These are phyloP conservation scores for Gisinianus flammeolus DNA, from an alignment of 2,888 invertebrate species.

Conservation along the genomic window DNA sequence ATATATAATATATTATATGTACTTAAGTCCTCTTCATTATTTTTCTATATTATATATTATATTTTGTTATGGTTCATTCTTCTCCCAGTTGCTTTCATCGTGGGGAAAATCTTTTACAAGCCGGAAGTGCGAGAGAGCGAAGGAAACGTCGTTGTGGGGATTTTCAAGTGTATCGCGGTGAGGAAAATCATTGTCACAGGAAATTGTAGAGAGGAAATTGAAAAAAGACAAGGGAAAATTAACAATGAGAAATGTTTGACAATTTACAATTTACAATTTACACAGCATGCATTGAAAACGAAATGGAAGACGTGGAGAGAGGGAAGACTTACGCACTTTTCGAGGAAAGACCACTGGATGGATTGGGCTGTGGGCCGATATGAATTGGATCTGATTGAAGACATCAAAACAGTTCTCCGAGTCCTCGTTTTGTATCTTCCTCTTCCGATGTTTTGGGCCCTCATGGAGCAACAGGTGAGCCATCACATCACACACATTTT, in stretches of 20 bases:
- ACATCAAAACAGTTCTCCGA: slow-evolving; percentile 73
- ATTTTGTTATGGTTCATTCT: slow-evolving; percentile 73
- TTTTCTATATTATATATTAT: slow-evolving; percentile 72
- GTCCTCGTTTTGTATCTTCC: slow-evolving; percentile 75
- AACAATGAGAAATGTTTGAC: slow-evolving; percentile 67
- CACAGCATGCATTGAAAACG: slow-evolving; percentile 63
- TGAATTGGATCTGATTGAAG: slow-evolving; percentile 69
- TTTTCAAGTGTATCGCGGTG: slow-evolving; percentile 73
- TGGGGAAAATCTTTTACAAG: slow-evolving; percentile 74
- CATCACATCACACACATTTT: slow-evolving; percentile 17
- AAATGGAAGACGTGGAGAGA: slow-evolving; percentile 61
- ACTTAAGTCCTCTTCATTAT: slow-evolving; percentile 71
- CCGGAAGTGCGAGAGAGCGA: slow-evolving; percentile 71
- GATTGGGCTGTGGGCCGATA: slow-evolving; percentile 73
- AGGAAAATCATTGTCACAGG: slow-evolving; percentile 60
- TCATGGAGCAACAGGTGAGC: slow-evolving; percentile 67
- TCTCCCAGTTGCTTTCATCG: slow-evolving; percentile 71
- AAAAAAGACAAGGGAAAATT: slow-evolving; percentile 70
- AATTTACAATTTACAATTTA: background rate
- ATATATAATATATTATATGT: background rate
- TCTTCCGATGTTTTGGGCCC: slow-evolving; percentile 80
- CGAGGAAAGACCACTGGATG: slow-evolving; percentile 70
- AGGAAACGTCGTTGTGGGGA: slow-evolving; percentile 75
- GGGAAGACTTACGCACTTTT: slow-evolving; percentile 55
- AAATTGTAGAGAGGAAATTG: slow-evolving; percentile 65